Percentiles rank a stretch among this genome's conserved stretches.
phyloP scores from a whole-genome alignment of 2,797 vertebrate genomes.

The Aythya fuligula region DNA sequence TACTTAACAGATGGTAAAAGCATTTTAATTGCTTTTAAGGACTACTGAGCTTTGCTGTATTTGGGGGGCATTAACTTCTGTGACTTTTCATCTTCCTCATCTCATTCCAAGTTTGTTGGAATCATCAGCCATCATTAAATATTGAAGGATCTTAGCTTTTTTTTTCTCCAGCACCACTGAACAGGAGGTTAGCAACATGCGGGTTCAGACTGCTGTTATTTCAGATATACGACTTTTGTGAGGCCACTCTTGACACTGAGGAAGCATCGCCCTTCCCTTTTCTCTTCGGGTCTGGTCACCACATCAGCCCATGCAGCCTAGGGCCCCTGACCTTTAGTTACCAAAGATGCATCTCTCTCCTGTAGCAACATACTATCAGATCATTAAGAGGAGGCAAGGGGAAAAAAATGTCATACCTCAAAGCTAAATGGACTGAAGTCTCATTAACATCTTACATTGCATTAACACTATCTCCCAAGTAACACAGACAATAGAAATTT shows the following conservation, averaged over 20 bases:
- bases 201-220: background rate
- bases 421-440: background rate
- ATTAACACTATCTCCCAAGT: background rate
- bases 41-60: conserved; percentile 34
- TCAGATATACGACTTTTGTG: background rate
- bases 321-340: background rate
- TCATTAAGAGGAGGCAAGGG: background rate
- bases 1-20: conserved; percentile 63
- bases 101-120: conserved; percentile 20
- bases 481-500: background rate
- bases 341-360: background rate
- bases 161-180: background rate
- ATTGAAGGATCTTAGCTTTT: background rate
- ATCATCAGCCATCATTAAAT: background rate
- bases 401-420: background rate
- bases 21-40: conserved; percentile 54
- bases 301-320: background rate
- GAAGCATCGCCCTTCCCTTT: background rate
- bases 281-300: background rate
- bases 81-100: conserved; percentile 42
- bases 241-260: background rate
- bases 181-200: background rate
- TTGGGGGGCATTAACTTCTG: conserved; percentile 51
- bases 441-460: background rate
- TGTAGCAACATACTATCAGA: background rate